These are phyloP conservation scores for Bugulina stolonifera DNA, from an alignment of 2,888 invertebrate species.

Conservation along the genomic window DNA sequence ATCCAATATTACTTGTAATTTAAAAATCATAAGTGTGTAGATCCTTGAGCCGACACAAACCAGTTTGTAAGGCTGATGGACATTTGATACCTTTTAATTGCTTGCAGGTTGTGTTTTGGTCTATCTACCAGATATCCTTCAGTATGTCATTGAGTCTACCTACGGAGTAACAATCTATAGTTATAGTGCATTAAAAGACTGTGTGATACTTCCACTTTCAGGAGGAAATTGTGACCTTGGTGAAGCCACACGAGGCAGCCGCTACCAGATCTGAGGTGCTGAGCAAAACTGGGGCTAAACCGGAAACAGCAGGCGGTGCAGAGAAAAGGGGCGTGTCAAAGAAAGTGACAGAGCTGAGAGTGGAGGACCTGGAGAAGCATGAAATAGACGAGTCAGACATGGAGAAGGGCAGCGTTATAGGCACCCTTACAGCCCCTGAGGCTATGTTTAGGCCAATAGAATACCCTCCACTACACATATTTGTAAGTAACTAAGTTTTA, in stretches of 20 bases:
- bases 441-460: constrained; percentile 45
- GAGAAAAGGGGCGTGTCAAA: background rate
- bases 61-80: no score
- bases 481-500: constrained; percentile 39
- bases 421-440: constrained; percentile 30
- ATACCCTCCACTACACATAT: constrained; percentile 51
- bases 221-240: constrained; percentile 42
- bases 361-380: constrained; percentile 29
- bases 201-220: constrained; percentile 28
- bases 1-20: no score
- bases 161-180: no score
- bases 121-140: no score
- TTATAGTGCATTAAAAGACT: no score
- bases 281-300: no score
- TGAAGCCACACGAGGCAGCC: constrained; percentile 11
- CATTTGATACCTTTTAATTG: no score
- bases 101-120: no score
- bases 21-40: no score
- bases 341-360: constrained; percentile 29
- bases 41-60: no score
- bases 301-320: background rate
- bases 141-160: no score
- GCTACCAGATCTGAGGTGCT: background rate
- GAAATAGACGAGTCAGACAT: constrained; percentile 28
- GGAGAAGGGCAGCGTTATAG: background rate